These are phyloP conservation scores for Elegia similella DNA, from an alignment of 2,888 invertebrate genomes.

Conservation along the genomic window DNA sequence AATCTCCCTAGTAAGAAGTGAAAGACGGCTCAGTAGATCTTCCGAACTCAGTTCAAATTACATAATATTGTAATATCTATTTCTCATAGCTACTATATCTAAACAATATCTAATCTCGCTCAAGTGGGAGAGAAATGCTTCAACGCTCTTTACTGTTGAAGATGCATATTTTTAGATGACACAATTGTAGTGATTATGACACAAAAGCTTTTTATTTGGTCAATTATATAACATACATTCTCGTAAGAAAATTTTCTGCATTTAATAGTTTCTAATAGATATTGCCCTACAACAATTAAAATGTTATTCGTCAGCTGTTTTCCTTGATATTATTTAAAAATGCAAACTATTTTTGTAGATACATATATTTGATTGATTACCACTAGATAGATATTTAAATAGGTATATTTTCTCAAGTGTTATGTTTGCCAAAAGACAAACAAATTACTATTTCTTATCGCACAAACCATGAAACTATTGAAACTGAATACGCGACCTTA, in stretches of 20 bases:
- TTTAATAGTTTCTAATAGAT: slow-evolving; percentile 26
- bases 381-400: slow-evolving; percentile 73
- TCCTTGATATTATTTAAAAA: slow-evolving; percentile 63
- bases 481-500: slow-evolving; percentile 39
- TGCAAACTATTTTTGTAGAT: slow-evolving; percentile 80
- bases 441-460: slow-evolving; percentile 52
- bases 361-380: slow-evolving; percentile 75
- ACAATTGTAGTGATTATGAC: slow-evolving; percentile 64
- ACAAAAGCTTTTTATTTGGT: slow-evolving; percentile 50
- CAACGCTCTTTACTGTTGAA: slow-evolving; percentile 62
- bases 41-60: slow-evolving; percentile 60
- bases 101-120: slow-evolving; percentile 48
- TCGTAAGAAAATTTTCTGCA: slow-evolving; percentile 50
- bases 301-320: slow-evolving; percentile 48
- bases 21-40: slow-evolving; percentile 58
- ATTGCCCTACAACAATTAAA: slow-evolving; percentile 33
- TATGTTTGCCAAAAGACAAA: slow-evolving; percentile 67
- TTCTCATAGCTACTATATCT: slow-evolving; percentile 47
- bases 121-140: slow-evolving; percentile 56
- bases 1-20: slow-evolving; percentile 41
- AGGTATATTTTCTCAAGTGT: slow-evolving; percentile 73
- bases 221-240: slow-evolving; percentile 50
- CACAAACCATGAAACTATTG: slow-evolving; percentile 54
- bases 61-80: slow-evolving; percentile 50
- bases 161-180: slow-evolving; percentile 75